Evolutionary conservation across 2,797 vertebrate species (phyloP).

Genomic region (Telmatherina bonti): DNA sequence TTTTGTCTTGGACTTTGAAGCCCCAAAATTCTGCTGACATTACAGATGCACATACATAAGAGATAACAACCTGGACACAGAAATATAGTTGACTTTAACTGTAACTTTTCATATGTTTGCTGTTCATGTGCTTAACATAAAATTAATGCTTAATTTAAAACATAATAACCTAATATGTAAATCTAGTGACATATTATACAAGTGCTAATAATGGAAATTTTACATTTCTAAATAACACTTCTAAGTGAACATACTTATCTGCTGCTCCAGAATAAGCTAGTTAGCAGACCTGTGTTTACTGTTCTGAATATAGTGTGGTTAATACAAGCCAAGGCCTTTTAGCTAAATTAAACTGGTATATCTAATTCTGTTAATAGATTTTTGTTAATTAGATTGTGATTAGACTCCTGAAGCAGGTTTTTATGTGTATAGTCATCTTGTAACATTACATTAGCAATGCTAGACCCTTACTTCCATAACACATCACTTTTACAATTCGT

Average conservation of each 20-base stretch:
- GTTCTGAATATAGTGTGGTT: not conserved
- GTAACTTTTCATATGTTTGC: not conserved
- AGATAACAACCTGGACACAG: not conserved
- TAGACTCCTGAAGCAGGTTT: not conserved
- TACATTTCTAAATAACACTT: not conserved
- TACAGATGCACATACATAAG: no score
- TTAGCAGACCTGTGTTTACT: not conserved
- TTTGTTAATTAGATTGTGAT: constrained; percentile 1
- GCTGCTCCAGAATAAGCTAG: not conserved
- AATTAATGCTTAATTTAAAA: no score
- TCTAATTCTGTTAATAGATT: not conserved
- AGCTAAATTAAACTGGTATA: not conserved
- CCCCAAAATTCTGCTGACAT: no score
- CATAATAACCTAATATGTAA: not conserved
- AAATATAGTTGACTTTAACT: not conserved
- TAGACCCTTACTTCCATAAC: not conserved
- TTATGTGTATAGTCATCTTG: not conserved
- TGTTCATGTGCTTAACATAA: not conserved
- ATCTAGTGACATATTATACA: not conserved
- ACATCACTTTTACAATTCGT: not conserved
- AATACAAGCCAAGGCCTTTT: not conserved
- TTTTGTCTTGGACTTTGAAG: no score
- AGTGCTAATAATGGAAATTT: not conserved
- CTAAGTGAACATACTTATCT: not conserved
- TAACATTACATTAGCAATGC: not conserved